Evolutionary conservation across 35 echinoderm and acorn worm species (phyloP), one percentile per base, ranked within the genome.

Genomic region (Heliocidaris erythrogramma): DNA sequence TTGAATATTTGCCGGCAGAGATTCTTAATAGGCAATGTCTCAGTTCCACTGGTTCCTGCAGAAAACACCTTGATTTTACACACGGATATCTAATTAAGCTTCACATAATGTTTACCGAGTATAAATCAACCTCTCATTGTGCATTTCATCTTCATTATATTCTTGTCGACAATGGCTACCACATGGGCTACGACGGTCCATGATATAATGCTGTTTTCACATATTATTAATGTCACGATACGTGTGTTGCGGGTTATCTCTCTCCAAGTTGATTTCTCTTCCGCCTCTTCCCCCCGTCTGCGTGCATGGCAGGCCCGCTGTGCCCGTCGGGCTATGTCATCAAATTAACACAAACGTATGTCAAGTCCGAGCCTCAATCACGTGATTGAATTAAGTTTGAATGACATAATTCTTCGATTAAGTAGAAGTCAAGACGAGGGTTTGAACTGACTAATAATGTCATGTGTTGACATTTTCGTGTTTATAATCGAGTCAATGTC

Each of bases 331-430:
- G 7, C 65, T 7, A 78, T 78, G 65, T 78, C 65, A 78, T 78
- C 65, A 78, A 78, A 78, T 78, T 78, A 78, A 78, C 65, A 78
- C 65, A 27, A 78, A 78, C 65, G 21, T 78, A 78, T 78, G 65
- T 78, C 65, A 27, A 78, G 21, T 78, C 65, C 65, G 27, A 78
- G 7, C 65, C 65, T 7, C 7, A 24, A 78, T 27, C 65, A 78
- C 65, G 65, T 78, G 65, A 78, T 78, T 78, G 65, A 78, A 78
- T 78, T 78, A 78, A 78, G 65, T 78, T 78, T 78, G 65, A 78
- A 78, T 78, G 65, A 78, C 65, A 78, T 78, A 78, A 78, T 78
- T 78, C 65, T 78, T 78, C 65, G 65, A 78, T 78, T 78, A 78
- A 78, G 65, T 78, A 5, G 65, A 78, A 69, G 65, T 78, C 65